Base-by-base conservation (phyloP, 2,797 vertebrate genomes). In the Carduelis carduelis region DNA sequence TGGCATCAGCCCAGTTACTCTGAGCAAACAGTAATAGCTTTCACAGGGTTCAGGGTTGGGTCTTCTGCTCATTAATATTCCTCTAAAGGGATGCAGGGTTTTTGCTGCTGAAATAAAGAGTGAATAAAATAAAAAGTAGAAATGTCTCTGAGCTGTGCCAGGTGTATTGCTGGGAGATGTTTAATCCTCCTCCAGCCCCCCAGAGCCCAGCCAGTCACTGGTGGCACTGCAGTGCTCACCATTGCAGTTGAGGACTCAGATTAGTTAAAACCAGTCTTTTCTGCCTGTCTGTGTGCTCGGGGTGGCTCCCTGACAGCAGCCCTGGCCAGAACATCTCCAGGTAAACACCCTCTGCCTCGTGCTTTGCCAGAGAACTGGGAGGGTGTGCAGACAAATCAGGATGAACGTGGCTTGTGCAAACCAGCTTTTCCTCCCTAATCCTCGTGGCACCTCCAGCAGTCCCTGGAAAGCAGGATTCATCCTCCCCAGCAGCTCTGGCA, bases 401-500 rank as follows among this genome's bases (percentile, higher is more conserved):
- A 27, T 12, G 7, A 53, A 17, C 0, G 1, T 28, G 60, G 32
- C 27, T 78, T 56, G 41, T 77, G 41, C n/a, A 46, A 60, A 28
- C 3, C 57, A 14, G 28, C 10, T 23, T 18, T 34, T 44, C 41
- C 14, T 65, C 14, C 21, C 30, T 50, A 11, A 50, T 46, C 14
- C 27, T 0, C 0, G 0, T 46, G 70, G 22, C 43, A 22, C 12
- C 19, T 76, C 22, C 11, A 0, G n/a, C 34, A 15, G 24, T 18
- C n/a, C 81, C 50, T 57, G 79, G 39, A 13, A 1, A 19, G 52
- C 22, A 11, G 47, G 27, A 41, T 61, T 71, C 56, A 44, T 22
- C 80, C 61, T 64, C 11, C 0, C 1, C 53, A 57, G 57, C 46
- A 74, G 32, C 80, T 65, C 70, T 50, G 65, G 34, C 65, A 9